phyloP scores from a whole-genome alignment of 2,888 invertebrate species.

The Cyclophora punctaria region DNA sequence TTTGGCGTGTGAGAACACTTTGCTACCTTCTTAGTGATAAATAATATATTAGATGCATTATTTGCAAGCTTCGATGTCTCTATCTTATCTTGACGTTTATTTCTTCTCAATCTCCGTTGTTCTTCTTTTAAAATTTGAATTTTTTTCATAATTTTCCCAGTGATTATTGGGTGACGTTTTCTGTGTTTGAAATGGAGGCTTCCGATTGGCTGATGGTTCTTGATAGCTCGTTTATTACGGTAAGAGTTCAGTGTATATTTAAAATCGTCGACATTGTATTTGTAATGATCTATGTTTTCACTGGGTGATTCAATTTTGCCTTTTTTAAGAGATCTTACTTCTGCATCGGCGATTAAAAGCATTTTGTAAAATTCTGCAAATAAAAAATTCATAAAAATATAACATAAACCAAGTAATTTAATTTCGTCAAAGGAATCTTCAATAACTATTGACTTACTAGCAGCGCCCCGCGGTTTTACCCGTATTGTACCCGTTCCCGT shows the following conservation, averaged over 20 bases:
- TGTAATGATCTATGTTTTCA: neutral
- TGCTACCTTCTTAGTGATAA: conserved; percentile 25
- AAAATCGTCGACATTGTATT: conserved; percentile 8
- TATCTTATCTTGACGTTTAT: conserved; percentile 36
- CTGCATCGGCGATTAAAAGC: conserved; percentile 47
- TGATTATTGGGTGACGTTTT: conserved; percentile 3
- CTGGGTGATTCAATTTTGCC: neutral
- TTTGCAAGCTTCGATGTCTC: conserved; percentile 7
- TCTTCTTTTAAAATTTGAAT: conserved; percentile 5
- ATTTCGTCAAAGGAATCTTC: no score
- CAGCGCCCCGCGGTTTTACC: no score
- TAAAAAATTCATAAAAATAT: neutral
- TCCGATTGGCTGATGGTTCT: conserved; percentile 13
- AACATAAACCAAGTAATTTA: no score
- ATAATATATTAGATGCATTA: no score
- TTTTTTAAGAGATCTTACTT: conserved; percentile 47
- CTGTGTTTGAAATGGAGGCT: conserved; percentile 10
- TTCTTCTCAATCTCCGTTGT: conserved; percentile 41
- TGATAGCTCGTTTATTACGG: conserved; percentile 39
- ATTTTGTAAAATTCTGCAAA: conserved; percentile 56
- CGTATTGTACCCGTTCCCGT: no score
- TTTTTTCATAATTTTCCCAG: conserved; percentile 3
- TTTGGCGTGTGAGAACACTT: conserved; percentile 46
- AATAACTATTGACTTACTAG: no score
- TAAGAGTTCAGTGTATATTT: conserved; percentile 1